phyloP scores from a whole-genome alignment of 2,113 vertebrate genomes.

The Rafetus swinhoei region DNA sequence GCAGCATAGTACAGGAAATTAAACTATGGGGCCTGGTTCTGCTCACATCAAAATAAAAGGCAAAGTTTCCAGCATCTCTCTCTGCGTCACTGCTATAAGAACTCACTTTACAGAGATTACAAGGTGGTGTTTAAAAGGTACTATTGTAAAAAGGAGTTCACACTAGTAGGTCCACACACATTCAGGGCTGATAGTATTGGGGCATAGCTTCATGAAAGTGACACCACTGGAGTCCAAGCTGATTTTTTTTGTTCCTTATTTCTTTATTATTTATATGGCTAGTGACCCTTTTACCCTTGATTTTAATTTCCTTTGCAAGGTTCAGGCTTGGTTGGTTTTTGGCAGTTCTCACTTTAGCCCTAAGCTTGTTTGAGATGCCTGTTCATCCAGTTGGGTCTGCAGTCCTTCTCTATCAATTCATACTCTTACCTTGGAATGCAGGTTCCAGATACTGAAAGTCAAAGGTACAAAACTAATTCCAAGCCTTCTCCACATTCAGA shows the following conservation, averaged over 20 bases:
- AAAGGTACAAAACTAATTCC: no score
- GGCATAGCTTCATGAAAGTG: not conserved
- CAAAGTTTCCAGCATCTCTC: not conserved
- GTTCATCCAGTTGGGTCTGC: no score
- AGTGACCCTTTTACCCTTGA: no score
- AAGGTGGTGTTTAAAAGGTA: not conserved
- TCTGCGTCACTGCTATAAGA: not conserved
- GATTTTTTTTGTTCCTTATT: not conserved
- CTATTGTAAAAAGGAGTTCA: not conserved
- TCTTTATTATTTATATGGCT: not conserved
- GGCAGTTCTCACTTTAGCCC: no score
- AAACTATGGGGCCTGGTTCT: constrained; percentile 42
- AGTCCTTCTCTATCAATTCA: no score
- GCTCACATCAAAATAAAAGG: constrained; percentile 17
- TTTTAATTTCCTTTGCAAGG: no score
- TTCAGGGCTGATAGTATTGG: not conserved
- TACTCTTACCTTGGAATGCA: no score
- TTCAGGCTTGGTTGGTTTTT: no score
- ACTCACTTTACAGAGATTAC: not conserved
- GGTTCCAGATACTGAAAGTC: no score
- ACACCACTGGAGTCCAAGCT: not conserved
- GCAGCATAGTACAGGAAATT: constrained; percentile 35
- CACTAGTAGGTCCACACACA: not conserved
- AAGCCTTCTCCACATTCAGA: no score
- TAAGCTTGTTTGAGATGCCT: no score